phyloP scores from a whole-genome alignment of 2,797 vertebrate species.

The Dallia pectoralis region DNA sequence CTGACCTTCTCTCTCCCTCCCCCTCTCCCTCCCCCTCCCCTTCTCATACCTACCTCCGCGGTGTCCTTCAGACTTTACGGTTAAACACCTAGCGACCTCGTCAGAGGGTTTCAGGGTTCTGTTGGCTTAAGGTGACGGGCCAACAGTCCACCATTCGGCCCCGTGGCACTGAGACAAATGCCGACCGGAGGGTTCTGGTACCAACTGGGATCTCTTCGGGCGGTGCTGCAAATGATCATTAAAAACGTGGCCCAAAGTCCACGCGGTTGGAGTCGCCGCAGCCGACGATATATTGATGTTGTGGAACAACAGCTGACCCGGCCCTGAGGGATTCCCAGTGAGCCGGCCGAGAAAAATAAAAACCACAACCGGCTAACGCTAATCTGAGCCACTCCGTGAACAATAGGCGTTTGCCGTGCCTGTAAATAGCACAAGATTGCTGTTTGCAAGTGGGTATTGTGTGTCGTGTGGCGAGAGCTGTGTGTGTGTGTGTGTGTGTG shows the following conservation, averaged over 20 bases:
- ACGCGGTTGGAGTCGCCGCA: background rate
- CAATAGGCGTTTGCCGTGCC: background rate
- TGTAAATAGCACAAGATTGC: background rate
- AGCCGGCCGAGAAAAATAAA: conserved; percentile 15
- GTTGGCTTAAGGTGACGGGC: background rate
- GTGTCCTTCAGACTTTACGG: too few species aligned
- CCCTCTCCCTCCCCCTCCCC: background rate
- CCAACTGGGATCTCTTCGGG: too few species aligned
- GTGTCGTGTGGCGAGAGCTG: background rate
- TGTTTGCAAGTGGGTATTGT: background rate
- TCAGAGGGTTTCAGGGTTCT: background rate
- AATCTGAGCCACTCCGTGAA: conserved; percentile 7
- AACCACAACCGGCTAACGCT: background rate
- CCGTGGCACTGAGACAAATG: too few species aligned
- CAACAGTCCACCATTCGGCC: background rate
- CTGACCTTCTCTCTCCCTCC: background rate
- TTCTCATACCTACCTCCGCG: background rate
- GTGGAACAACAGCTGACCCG: background rate
- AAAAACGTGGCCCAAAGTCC: too few species aligned
- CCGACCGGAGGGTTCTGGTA: too few species aligned
- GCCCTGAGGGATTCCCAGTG: background rate
- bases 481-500: background rate
- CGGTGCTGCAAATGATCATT: too few species aligned
- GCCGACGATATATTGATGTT: background rate
- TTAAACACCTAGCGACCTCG: background rate